Evolutionary conservation across 2,113 vertebrate genomes (phyloP).

Genomic region (Chrysemys picta): DNA sequence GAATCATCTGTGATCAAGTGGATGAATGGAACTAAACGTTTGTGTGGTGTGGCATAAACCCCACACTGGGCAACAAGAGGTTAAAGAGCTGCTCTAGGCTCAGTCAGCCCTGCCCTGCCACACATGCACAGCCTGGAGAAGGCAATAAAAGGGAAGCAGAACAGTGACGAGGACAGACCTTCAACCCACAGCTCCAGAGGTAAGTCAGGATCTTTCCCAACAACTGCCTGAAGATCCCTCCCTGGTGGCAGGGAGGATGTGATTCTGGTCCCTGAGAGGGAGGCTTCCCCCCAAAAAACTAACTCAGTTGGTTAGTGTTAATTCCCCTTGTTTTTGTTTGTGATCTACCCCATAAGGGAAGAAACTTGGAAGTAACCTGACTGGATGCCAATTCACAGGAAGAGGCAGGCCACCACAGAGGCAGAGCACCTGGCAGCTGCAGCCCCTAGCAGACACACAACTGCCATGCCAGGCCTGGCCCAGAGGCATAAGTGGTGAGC

Average conservation of each 20-base stretch:
- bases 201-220: not conserved
- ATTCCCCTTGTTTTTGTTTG: not conserved
- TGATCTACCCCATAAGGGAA: not conserved
- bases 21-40: not conserved
- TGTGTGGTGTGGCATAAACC: rapidly evolving
- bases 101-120: not conserved
- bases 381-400: not conserved
- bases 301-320: not conserved
- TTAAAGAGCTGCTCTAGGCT: not conserved
- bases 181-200: not conserved
- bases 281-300: not conserved
- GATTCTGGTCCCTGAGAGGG: not conserved
- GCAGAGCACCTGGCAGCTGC: not conserved
- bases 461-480: not conserved
- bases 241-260: not conserved
- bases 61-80: not conserved
- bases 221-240: not conserved
- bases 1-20: not conserved
- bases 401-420: not conserved
- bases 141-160: not conserved
- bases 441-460: not conserved
- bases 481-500: not conserved
- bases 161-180: not conserved
- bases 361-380: not conserved
- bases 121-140: not conserved